Conservation (phyloP, 1,140 invertebrate genomes). For the Hylaeus anthracinus region DNA sequence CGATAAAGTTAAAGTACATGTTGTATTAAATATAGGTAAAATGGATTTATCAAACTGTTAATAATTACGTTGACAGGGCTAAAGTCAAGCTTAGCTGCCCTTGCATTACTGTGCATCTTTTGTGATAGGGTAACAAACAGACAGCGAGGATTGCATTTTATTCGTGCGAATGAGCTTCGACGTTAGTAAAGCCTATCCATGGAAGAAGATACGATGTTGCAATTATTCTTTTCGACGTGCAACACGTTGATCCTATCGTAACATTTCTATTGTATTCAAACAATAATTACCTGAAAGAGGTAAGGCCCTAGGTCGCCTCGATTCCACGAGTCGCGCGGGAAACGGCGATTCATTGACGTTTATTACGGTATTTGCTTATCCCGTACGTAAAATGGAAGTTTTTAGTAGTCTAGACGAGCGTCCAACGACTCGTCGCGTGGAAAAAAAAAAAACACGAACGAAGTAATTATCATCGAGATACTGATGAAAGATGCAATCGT, state of each 20-base stretch:
- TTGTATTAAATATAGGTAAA: too few relatives aligned
- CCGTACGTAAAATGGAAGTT: not conserved
- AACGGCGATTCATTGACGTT: not conserved
- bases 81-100: too few relatives aligned
- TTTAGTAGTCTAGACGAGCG: not conserved
- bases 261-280: not conserved
- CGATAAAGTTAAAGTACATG: too few relatives aligned
- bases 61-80: too few relatives aligned
- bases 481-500: conserved; percentile 1
- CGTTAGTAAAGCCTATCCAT: too few relatives aligned
- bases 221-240: too few relatives aligned
- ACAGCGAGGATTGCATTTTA: not conserved
- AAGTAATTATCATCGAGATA: not conserved
- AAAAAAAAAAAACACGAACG: not conserved
- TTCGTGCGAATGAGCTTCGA: too few relatives aligned
- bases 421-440: not conserved
- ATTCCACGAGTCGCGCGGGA: not conserved
- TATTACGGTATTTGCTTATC: not conserved
- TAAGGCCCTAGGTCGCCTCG: not conserved
- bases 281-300: not conserved
- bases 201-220: too few relatives aligned
- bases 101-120: too few relatives aligned
- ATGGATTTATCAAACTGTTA: too few relatives aligned
- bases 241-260: not conserved
- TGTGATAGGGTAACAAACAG: too few relatives aligned